Conservation (phyloP, 1,140 invertebrate genomes). For the Cotesia glomerata region DNA sequence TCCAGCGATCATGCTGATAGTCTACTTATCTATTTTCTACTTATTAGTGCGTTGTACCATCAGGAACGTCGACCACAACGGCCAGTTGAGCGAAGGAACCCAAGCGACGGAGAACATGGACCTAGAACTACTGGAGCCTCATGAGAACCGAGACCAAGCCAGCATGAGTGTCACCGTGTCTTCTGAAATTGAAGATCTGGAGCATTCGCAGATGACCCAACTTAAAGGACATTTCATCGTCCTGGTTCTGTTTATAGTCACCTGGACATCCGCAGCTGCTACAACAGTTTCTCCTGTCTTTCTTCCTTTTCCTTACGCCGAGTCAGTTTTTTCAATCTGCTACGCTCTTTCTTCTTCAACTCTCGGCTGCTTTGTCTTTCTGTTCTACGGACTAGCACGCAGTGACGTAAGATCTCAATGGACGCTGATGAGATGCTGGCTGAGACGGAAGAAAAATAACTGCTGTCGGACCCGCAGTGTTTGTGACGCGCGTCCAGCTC, state of each 20-base stretch:
- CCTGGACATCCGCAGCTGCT: constrained; percentile 77
- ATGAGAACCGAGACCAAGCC: constrained; percentile 62
- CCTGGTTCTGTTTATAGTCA: constrained; percentile 76
- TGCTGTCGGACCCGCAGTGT: constrained; percentile 72
- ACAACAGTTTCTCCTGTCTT: constrained; percentile 72
- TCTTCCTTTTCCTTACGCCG: constrained; percentile 71
- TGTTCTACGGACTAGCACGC: constrained; percentile 84
- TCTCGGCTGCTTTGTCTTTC: constrained; percentile 81
- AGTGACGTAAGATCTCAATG: constrained; percentile 81
- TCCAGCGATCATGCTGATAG: constrained; percentile 75
- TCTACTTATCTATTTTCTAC: constrained; percentile 77
- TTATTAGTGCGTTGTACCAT: constrained; percentile 79
- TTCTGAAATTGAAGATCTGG: constrained; percentile 80
- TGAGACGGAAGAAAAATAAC: constrained; percentile 66
- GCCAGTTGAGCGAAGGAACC: constrained; percentile 79
- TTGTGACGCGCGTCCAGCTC: constrained; percentile 68
- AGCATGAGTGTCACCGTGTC: constrained; percentile 72
- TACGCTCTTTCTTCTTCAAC: constrained; percentile 75
- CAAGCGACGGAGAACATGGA: constrained; percentile 84
- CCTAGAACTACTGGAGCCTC: constrained; percentile 76
- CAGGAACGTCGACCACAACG: constrained; percentile 70
- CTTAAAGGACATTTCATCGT: constrained; percentile 80
- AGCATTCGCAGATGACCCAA: constrained; percentile 82
- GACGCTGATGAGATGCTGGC: constrained; percentile 70
- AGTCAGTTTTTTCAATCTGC: constrained; percentile 78